phyloP scores from a whole-genome alignment of 2,888 invertebrate species.

The Phymatocera aterrima region DNA sequence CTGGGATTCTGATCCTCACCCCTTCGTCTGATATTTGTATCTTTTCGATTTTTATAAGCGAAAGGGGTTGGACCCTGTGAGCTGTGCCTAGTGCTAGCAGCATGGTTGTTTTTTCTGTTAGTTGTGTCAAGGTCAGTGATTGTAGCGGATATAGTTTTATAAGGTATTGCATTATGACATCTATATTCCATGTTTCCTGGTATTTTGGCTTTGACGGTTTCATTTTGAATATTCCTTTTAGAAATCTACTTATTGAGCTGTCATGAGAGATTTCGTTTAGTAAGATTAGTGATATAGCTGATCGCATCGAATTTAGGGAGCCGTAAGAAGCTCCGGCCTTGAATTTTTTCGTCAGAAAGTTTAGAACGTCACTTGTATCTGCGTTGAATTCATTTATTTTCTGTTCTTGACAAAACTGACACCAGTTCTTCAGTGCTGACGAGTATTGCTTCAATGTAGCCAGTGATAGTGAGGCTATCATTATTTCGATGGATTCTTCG shows the following conservation, averaged over 20 bases:
- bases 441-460: conserved; percentile 57
- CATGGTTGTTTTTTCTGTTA: no score
- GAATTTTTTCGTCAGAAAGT: conserved; percentile 47
- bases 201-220: not conserved
- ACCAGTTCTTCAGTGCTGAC: conserved; percentile 54
- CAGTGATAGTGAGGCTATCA: conserved; percentile 54
- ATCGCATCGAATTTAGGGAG: conserved; percentile 57
- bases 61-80: no score
- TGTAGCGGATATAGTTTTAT: no score
- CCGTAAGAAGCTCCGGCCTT: conserved; percentile 52
- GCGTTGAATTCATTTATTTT: conserved; percentile 20
- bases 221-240: not conserved
- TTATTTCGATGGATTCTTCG: conserved; percentile 47
- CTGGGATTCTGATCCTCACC: no score
- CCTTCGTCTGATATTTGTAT: no score
- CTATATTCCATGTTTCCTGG: no score
- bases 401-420: conserved; percentile 51
- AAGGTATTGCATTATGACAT: no score
- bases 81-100: no score
- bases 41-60: no score
- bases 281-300: conserved; percentile 57
- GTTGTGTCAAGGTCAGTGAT: no score
- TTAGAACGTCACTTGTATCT: conserved; percentile 43
- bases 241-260: not conserved
- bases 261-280: not conserved